Percentiles rank a stretch among this genome's conserved stretches.
phyloP scores from a whole-genome alignment of 92 coral and sea anemone species.

The Galaxea fascicularis region DNA sequence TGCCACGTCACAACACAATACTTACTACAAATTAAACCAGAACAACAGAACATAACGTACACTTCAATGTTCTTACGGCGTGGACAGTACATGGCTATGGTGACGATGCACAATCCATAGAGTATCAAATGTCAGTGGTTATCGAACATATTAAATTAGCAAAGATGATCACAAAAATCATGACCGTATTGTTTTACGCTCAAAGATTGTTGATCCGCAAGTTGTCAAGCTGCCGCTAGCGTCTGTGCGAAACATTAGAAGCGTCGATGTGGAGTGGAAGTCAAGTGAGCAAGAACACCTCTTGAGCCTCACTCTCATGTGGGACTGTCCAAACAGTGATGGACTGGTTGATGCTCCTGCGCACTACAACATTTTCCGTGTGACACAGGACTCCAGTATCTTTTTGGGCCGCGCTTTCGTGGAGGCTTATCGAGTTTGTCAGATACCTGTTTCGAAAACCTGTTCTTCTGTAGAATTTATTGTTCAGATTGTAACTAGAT shows the following conservation, averaged over 20 bases:
- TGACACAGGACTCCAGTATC: conserved; percentile 39
- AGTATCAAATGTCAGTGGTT: no score
- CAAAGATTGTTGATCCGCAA: conserved; percentile 97
- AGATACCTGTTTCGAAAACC: conserved; percentile 55
- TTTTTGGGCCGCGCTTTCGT: conserved; percentile 89
- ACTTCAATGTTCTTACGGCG: no score
- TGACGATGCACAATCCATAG: no score
- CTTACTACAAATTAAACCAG: no score
- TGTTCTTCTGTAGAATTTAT: conserved; percentile 71
- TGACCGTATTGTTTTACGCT: not conserved
- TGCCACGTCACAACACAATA: no score
- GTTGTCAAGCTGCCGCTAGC: conserved; percentile 74
- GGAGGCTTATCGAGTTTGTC: conserved; percentile 82
- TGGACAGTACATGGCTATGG: no score
- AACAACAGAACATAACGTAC: no score
- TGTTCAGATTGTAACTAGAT: conserved; percentile 80
- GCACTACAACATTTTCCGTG: conserved; percentile 77
- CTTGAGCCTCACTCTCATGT: conserved; percentile 88
- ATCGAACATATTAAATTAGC: no score
- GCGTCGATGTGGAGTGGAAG: conserved; percentile 77
- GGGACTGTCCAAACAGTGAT: conserved; percentile 78
- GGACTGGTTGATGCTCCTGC: conserved; percentile 67
- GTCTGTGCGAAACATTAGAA: conserved; percentile 71
- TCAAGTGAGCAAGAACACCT: conserved; percentile 58
- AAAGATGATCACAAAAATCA: no score